Percentiles rank a stretch among this genome's conserved stretches.
phyloP scores from a whole-genome alignment of 2,888 invertebrate species.

The Idaea straminata region DNA sequence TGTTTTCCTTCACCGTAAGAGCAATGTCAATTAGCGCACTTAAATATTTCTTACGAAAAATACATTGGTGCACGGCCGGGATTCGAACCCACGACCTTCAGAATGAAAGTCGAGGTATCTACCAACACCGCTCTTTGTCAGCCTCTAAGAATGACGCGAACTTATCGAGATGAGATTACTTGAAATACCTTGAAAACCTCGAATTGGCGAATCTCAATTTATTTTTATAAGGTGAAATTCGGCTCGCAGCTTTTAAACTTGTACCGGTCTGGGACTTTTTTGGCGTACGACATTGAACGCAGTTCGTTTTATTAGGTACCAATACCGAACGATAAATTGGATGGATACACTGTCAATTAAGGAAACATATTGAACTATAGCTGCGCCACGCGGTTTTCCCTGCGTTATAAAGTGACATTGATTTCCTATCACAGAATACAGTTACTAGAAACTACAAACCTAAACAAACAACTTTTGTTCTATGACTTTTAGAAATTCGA shows the following conservation, averaged over 20 bases:
- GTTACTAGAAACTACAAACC: too few species aligned
- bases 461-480: too few species aligned
- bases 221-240: conserved; percentile 45
- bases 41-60: too few species aligned
- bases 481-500: too few species aligned
- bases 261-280: conserved; percentile 52
- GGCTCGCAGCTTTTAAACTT: conserved; percentile 30
- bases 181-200: conserved; percentile 24
- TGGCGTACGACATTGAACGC: conserved; percentile 57
- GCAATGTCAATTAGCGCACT: too few species aligned
- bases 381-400: not conserved
- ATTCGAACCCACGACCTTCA: too few species aligned
- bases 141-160: conserved; percentile 39
- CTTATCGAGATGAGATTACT: not conserved
- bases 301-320: conserved; percentile 50
- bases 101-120: too few species aligned
- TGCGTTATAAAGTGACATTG: not conserved
- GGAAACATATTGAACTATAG: conserved; percentile 7
- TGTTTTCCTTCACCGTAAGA: too few species aligned
- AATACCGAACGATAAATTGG: conserved; percentile 13
- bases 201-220: conserved; percentile 53
- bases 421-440: too few species aligned
- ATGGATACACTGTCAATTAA: conserved; percentile 38
- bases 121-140: too few species aligned
- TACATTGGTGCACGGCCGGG: too few species aligned